phyloP scores from a whole-genome alignment of 2,113 vertebrate genomes.

The Thunnus thynnus region DNA sequence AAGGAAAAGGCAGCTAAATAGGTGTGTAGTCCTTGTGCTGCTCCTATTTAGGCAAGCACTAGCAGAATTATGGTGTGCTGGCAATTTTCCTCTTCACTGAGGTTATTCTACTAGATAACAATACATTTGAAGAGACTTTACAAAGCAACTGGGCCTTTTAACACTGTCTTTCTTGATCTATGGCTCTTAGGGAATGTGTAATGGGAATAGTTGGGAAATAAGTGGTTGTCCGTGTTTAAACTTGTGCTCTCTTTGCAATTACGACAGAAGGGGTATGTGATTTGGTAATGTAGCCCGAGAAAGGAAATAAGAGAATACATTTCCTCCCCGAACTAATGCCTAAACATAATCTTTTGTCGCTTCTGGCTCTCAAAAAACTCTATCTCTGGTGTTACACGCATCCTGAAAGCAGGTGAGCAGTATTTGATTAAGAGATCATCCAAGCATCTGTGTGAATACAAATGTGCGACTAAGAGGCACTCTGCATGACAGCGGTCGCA shows the following conservation, averaged over 20 bases:
- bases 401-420: slow-evolving; percentile 62
- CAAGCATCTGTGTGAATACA: slow-evolving; percentile 70
- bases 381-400: slow-evolving; percentile 23
- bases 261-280: not conserved
- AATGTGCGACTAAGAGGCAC: slow-evolving; percentile 61
- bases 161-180: not conserved
- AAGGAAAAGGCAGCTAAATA: slow-evolving; percentile 12
- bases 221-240: not conserved
- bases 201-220: not conserved
- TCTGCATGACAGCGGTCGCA: slow-evolving; percentile 49
- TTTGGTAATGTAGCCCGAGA: not conserved
- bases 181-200: slow-evolving; percentile 5
- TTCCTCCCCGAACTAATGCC: slow-evolving; percentile 27
- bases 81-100: slow-evolving; percentile 28
- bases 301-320: slow-evolving; percentile 7
- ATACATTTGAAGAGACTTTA: slow-evolving; percentile 33
- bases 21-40: not conserved
- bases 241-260: not conserved
- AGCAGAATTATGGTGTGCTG: not conserved
- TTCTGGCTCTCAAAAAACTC: slow-evolving; percentile 51
- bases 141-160: slow-evolving; percentile 11
- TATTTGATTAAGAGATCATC: slow-evolving; percentile 77
- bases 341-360: slow-evolving; percentile 51
- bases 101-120: slow-evolving; percentile 22
- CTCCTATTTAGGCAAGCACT: slow-evolving; percentile 18